Evolutionary conservation across 2,113 vertebrate species (phyloP), one percentile per base, ranked within the genome.

Genomic region (Neolamprologus kungweensis): DNA sequence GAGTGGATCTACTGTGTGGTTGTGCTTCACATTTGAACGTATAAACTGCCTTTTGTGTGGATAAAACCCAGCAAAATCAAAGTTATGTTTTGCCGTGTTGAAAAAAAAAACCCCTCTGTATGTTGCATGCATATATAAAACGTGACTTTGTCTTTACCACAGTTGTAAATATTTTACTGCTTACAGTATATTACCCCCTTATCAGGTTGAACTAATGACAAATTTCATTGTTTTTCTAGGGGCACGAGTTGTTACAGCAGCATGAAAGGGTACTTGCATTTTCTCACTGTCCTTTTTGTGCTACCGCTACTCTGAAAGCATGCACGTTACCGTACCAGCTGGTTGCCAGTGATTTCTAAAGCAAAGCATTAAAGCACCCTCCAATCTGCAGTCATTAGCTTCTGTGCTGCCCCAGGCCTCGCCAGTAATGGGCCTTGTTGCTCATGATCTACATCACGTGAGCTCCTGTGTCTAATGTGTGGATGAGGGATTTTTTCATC

Each of bases 301-400:
- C 86, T 87, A 14, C 55, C 1, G 16, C 78, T 81, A 47, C 73
- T 90, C 88, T 87, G 73, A 78, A 75, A 82, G 81, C 81, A 75
- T 91, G 89, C 85, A 86, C 85, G 92, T 93, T 91, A 89, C 83
- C 71, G 80, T 55, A 88, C 84, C 90, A 91, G 91, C 88, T 88
- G 87, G 85, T 65, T 92, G 86, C 81, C 54, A 68, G 83, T 88
- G 86, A 89, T 93, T 94, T 92, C 93, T 89, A 86, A 92, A 94
- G 90, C 90, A 89, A 92, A 89, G 86, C 91, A 93, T 89, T 91
- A 90, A 94, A 94, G 89, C 89, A 89, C 88, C 87, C 82, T 93
- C 87, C 92, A 91, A 91, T 94, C 93, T 93, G 85, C 91, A 91
- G 89, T 92, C 92, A 95, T 95, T 95, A 94, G 89, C 89, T 87